Base-by-base conservation (phyloP, 2,113 vertebrate species). In the Caloenas nicobarica region DNA sequence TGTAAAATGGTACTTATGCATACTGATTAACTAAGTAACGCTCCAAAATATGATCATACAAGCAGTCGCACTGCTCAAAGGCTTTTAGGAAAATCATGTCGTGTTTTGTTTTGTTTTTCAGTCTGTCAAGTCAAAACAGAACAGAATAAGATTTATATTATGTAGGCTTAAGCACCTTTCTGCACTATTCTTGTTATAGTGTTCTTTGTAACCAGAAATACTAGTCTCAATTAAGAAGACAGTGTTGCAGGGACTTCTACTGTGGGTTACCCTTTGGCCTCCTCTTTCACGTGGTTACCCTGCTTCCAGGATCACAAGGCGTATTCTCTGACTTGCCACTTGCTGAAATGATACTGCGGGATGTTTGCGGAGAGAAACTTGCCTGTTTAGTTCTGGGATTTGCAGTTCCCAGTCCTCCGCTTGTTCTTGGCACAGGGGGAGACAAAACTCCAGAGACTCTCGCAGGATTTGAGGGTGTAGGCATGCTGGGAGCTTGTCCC, bases 401-500 rank as follows among this genome's bases (percentile, higher is more conserved):
- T 91, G 56, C 58, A 85, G 40, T 74, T 88, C 23, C 29, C 82
- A 62, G 71, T 86, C 66, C 70, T 91, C 78, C 44, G 60, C 60
- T 62, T 71, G 46, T 71, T 72, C 84, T 91, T 83, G 90, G 62
- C 68, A 72, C 7, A 3, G 1, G 33, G 57, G n/a, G 53, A 54
- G 62, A 71, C 48, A 66, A 54, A 80, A 22, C 23, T 81, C 34
- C 81, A 2, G 34, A 50, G 50, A 11, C 54, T 69, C n/a, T 77
- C 2, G 1, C 38, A 69, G 64, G 19, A 46, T 92, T 72, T 77
- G 66, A 76, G 51, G 50, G 31, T 0, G 6, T 44, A 62, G 25
- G n/a, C 61, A 24, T 0, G 1, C 12, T 31, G 29, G 28, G 33
- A 60, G 46, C 0, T 0, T 73, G 33, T 38, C 65, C 13, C 65